Base-by-base conservation (phyloP, 2,888 invertebrate species). In the Sussaba pulchella region DNA sequence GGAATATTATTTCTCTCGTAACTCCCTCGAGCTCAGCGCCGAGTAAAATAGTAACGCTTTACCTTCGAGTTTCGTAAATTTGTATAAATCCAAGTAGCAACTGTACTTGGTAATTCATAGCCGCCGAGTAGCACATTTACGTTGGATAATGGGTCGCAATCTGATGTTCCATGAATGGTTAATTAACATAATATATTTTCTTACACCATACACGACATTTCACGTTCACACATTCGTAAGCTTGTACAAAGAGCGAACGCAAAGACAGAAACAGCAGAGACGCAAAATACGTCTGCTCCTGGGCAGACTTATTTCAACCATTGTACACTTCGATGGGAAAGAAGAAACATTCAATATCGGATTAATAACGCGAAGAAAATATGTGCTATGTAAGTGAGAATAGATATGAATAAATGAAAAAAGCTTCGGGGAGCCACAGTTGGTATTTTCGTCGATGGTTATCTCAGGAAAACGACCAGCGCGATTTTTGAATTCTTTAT, bases 401-500 rank as follows among this genome's bases (percentile, higher is more conserved):
- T 21, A 9, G 39, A 43, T 17, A 61, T 19, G 61, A 19, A 50
- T n/a, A 14, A 14, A 10, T 41, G 12, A 47, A 71, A 63, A 47
- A 73, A 31, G 10, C 10, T 21, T 50, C 8, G 77, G 64, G 39
- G n/a, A n/a, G n/a, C n/a, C 64, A 50, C 70, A 71, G 64, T 39
- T 78, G 69, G 21, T 24, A 73, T 26, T 1, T 47, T 0, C 19
- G 41, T 45, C 26, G 19, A 31, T 54, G 63, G 67, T 73, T 73
- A 78, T 73, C 41, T 78, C 67, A 39, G 45, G n/a, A 6, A 26
- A 63, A 45, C 41, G 41, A 17, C 43, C 31, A 17, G 36, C 21
- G 47, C 41, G n/a, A 47, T 63, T 69, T 63, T 67, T 67, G 31
- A 50, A 66, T 66, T 47, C 26, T 57, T 64, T n/a, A 74, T 69